Evolutionary conservation across 2,888 invertebrate species (phyloP).

Genomic region (Nephrotoma flavescens): DNA sequence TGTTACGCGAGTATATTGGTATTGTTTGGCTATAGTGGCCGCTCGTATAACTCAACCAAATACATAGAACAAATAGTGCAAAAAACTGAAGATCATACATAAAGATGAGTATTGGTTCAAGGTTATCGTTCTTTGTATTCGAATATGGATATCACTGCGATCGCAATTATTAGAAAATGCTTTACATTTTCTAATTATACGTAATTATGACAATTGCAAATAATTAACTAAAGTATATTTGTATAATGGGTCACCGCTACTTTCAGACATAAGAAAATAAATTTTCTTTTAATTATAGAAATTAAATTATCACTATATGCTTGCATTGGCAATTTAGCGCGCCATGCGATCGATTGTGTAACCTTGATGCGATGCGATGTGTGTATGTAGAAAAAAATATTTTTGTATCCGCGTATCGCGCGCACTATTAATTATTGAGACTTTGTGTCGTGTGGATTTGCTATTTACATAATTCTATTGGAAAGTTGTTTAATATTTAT

Average conservation of each 20-base stretch:
- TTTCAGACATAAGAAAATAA: neutral
- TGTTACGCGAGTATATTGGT: neutral
- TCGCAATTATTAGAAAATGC: neutral
- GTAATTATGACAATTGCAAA: neutral
- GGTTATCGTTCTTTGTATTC: neutral
- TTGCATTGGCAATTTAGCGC: neutral
- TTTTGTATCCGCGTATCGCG: neutral
- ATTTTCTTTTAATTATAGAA: neutral
- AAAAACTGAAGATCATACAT: neutral
- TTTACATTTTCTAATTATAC: neutral
- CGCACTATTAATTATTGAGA: neutral
- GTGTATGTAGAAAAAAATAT: neutral
- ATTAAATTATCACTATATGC: neutral
- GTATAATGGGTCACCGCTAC: neutral
- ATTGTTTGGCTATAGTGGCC: neutral
- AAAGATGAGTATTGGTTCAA: neutral
- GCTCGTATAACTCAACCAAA: neutral
- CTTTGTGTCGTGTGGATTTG: neutral
- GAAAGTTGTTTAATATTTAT: neutral
- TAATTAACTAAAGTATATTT: neutral
- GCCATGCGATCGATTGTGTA: neutral
- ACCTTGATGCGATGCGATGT: neutral
- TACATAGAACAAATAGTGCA: neutral
- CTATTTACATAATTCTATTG: neutral
- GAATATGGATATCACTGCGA: too few species aligned